Percentiles rank a stretch among this genome's conserved stretches.
These are phyloP conservation scores for Invenusta paracnida DNA, from an alignment of 2,888 invertebrate genomes.

Conservation along the genomic window DNA sequence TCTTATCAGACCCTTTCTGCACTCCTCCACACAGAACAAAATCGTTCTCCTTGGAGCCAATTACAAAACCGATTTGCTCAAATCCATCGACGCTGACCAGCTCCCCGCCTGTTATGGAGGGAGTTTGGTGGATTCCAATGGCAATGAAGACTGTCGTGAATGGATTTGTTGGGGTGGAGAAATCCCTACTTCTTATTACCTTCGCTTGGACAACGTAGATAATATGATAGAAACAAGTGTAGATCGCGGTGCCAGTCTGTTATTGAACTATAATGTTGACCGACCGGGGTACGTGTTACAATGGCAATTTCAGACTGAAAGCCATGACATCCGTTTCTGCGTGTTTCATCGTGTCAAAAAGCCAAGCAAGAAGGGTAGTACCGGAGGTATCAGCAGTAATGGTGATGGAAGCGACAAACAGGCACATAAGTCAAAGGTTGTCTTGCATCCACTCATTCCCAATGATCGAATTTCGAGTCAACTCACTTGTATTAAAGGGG, in stretches of 20 bases:
- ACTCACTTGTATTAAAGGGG: slow-evolving; percentile 3
- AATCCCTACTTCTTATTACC: slow-evolving; percentile 31
- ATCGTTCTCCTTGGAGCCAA: slow-evolving; percentile 35
- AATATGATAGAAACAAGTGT: slow-evolving; percentile 3
- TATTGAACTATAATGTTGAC: background rate
- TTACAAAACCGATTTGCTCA: slow-evolving; percentile 50
- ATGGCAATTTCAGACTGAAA: slow-evolving; percentile 15
- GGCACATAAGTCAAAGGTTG: background rate
- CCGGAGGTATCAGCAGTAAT: too few species aligned
- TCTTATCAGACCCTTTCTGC: slow-evolving; percentile 38
- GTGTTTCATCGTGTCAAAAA: background rate
- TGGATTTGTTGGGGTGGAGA: slow-evolving; percentile 35
- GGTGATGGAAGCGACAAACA: too few species aligned
- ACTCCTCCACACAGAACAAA: slow-evolving; percentile 33
- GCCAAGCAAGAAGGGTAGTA: background rate
- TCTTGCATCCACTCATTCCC: background rate
- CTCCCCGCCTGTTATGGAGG: slow-evolving; percentile 54
- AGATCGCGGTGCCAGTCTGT: background rate
- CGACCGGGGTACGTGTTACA: background rate
- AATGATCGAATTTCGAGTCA: background rate
- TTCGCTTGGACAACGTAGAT: background rate
- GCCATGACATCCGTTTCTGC: slow-evolving; percentile 26
- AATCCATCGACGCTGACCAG: slow-evolving; percentile 52
- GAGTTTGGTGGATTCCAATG: slow-evolving; percentile 50
- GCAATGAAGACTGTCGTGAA: slow-evolving; percentile 50